Percentiles rank a stretch among this genome's conserved stretches.
Conservation (phyloP, 2,888 invertebrate species). For the Thumatha senex region DNA sequence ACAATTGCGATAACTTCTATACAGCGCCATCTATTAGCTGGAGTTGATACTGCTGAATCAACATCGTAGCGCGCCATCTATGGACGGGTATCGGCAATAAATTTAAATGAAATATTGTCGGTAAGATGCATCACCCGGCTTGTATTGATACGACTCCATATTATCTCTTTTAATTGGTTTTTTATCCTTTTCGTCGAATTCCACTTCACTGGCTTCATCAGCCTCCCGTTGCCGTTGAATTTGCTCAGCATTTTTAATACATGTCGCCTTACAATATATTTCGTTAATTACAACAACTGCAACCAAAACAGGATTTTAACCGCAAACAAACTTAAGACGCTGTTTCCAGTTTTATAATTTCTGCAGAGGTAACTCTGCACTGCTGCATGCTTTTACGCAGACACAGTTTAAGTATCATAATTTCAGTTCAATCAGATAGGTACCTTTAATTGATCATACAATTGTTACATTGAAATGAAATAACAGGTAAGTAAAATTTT, state of each 20-base stretch:
- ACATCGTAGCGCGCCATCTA: conserved; percentile 1
- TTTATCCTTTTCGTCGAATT: conserved; percentile 21
- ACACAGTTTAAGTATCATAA: no score
- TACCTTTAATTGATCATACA: no score
- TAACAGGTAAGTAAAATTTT: no score
- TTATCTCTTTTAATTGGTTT: conserved; percentile 1
- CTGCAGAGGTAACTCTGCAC: no score
- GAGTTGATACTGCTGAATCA: no score
- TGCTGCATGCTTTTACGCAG: no score
- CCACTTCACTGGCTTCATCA: conserved; percentile 18
- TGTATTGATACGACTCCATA: not conserved
- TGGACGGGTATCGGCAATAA: not conserved
- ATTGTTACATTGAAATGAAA: no score
- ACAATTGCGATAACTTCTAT: not conserved
- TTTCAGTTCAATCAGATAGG: no score
- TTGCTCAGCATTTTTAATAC: conserved; percentile 37
- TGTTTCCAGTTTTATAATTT: no score
- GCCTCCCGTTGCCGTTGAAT: conserved; percentile 6
- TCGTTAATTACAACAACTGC: conserved; percentile 66
- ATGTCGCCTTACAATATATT: conserved; percentile 60
- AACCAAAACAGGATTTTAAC: conserved; percentile 25
- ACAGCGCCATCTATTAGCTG: conserved; percentile 2
- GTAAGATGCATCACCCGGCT: conserved; percentile 1
- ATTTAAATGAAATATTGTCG: conserved; percentile 1
- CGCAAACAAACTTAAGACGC: no score